Evolutionary conservation across 2,888 invertebrate genomes (phyloP).

Genomic region (Hypomecis punctinalis): DNA sequence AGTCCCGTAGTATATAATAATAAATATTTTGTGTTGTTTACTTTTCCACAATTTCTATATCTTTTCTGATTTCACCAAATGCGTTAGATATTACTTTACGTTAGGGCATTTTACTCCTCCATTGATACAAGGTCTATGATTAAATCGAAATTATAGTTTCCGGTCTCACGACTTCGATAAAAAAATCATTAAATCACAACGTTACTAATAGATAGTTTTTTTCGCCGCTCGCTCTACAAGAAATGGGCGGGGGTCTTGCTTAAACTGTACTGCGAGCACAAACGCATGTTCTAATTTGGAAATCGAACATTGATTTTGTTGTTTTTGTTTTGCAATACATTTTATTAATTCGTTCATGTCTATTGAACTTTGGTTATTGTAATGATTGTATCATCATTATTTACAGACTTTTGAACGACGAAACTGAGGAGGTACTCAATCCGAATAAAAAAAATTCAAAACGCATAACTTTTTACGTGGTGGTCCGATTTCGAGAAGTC

Average conservation of each 20-base stretch:
- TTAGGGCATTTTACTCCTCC: conserved; percentile 44
- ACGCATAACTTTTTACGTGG: too few relatives aligned
- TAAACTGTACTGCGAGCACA: conserved; percentile 43
- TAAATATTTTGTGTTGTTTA: too few relatives aligned
- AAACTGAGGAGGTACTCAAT: too few relatives aligned
- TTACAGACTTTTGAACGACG: too few relatives aligned
- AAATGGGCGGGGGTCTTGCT: conserved; percentile 45
- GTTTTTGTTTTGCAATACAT: conserved; percentile 27
- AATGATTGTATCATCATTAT: neutral
- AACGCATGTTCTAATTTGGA: conserved; percentile 54
- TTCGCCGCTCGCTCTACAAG: conserved; percentile 48
- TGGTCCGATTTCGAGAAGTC: too few relatives aligned
- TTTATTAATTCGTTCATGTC: conserved; percentile 12
- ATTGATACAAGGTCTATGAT: conserved; percentile 30
- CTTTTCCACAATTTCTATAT: too few relatives aligned
- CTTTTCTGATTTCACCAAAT: too few relatives aligned
- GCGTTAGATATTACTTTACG: neutral
- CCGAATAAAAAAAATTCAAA: too few relatives aligned
- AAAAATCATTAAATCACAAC: conserved; percentile 43
- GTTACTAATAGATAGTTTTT: conserved; percentile 46
- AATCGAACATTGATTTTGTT: conserved; percentile 34
- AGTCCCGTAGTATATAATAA: too few relatives aligned
- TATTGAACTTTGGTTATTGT: neutral
- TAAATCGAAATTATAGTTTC: conserved; percentile 52
- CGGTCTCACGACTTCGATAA: conserved; percentile 49